Evolutionary conservation across 2,888 invertebrate genomes (phyloP), one percentile per base, ranked within the genome.

Genomic region (Epinotia ramella): DNA sequence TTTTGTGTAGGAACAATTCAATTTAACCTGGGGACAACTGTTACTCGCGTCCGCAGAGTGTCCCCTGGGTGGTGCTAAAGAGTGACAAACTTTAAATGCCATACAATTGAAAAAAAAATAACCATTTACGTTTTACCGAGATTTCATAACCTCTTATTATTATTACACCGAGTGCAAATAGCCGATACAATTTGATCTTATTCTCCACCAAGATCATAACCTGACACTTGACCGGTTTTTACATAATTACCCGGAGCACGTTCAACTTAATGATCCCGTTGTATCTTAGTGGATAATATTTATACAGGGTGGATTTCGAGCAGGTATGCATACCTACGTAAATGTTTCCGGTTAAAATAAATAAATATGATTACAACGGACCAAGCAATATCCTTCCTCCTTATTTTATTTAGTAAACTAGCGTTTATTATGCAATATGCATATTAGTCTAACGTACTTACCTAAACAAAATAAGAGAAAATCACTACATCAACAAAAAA

Each of bases 141-240:
- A 46, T 70, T 49, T 49, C 60, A 18, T 70, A 62, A 63, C 33
- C 12, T 69, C 13, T 70, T 69, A 64, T 20, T 9, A 68, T 68
- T 62, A 74, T 57, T 64, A 74, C 40, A 46, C 69, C 6, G 16
- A 49, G 33, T 33, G 33, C 64, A 56, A 28, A 5, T 56, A 60
- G 16, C 24, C n/a, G 24, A 60, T 62, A 65, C 44, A 66, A 71
- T 46, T 60, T 46, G 63, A 71, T 72, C 53, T 56, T 18, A 71
- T 60, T 71, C 65, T 71, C 66, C 6, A 62, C 28, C 60, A 63
- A 59, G 66, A 63, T 66, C 71, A 72, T 75, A 66, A 62, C 71
- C 49, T 72, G 60, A 76, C 71, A 76, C 67, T 70, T 76, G 76
- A 72, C 76, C 71, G 71, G 71, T 72, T 76, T 75, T 76, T 67